These are phyloP conservation scores for Pangasius sanitwongsei DNA, from an alignment of 2,797 vertebrate genomes.

Conservation along the genomic window DNA sequence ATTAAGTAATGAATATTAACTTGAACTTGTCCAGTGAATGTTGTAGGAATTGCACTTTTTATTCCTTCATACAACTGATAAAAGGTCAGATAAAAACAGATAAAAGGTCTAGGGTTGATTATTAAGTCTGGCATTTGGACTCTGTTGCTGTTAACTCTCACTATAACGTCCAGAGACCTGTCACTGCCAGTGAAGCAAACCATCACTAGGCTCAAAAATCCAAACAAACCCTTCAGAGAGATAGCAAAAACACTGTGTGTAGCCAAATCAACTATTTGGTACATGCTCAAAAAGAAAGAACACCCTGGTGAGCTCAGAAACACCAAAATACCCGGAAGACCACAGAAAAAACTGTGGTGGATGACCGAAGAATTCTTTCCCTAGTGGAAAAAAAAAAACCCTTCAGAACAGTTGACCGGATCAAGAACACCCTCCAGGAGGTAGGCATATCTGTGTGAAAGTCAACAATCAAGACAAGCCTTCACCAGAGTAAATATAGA, in stretches of 20 bases:
- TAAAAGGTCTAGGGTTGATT: not conserved
- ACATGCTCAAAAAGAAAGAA: not conserved
- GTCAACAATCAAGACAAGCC: not conserved
- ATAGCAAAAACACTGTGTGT: not conserved
- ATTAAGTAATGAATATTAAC: not conserved
- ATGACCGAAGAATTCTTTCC: not conserved
- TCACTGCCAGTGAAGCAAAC: not conserved
- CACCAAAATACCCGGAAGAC: not conserved
- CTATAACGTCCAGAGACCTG: not conserved
- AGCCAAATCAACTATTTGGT: not conserved
- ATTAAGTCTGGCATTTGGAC: not conserved
- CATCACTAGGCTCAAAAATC: not conserved
- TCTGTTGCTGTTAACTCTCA: not conserved
- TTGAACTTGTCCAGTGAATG: not conserved
- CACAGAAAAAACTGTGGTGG: not conserved
- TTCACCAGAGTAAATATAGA: not conserved
- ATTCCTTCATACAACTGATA: not conserved
- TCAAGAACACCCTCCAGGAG: not conserved
- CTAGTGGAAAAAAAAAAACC: not conserved
- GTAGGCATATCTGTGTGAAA: not conserved
- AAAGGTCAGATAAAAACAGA: not conserved
- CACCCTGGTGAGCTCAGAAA: not conserved
- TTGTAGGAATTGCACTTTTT: not conserved
- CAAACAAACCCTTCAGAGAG: not conserved
- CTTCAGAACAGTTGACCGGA: not conserved